Conservation (phyloP, 2,113 vertebrate species). For the Rhynchopsitta pachyrhyncha region DNA sequence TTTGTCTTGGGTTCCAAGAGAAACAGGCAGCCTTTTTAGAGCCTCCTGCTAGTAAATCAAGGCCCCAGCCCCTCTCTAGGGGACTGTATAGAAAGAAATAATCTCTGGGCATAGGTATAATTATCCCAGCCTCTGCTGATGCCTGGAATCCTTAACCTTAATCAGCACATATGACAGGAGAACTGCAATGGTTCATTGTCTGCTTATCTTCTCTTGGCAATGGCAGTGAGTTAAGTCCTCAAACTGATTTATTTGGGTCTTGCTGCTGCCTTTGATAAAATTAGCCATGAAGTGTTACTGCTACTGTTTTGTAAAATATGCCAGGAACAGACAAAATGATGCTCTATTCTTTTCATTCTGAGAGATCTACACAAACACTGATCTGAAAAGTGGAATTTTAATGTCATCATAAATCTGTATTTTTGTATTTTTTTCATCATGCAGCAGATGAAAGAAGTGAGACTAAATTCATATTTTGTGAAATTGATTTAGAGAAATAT, state of each 20-base stretch:
- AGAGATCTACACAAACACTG: background rate
- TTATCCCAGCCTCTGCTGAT: background rate
- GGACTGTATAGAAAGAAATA: background rate
- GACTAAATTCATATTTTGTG: background rate
- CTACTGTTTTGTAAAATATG: background rate
- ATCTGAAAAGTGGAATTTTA: background rate
- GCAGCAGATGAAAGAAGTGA: background rate
- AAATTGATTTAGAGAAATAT: background rate
- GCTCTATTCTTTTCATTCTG: background rate
- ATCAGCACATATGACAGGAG: background rate
- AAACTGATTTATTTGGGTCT: slow-evolving; percentile 22
- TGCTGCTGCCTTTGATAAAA: slow-evolving; percentile 17
- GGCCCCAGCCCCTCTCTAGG: background rate
- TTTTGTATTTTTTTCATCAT: background rate
- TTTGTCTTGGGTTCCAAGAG: background rate
- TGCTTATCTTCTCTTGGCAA: background rate
- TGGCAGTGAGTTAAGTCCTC: background rate
- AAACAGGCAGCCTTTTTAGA: background rate
- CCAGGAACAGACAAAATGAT: background rate
- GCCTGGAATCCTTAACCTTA: background rate
- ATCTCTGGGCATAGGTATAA: background rate
- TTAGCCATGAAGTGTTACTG: background rate
- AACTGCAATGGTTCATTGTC: background rate
- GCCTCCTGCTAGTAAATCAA: background rate
- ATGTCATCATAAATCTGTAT: background rate